Conservation (phyloP, 2,797 vertebrate genomes). For the Paratrypauchen microcephalus region DNA sequence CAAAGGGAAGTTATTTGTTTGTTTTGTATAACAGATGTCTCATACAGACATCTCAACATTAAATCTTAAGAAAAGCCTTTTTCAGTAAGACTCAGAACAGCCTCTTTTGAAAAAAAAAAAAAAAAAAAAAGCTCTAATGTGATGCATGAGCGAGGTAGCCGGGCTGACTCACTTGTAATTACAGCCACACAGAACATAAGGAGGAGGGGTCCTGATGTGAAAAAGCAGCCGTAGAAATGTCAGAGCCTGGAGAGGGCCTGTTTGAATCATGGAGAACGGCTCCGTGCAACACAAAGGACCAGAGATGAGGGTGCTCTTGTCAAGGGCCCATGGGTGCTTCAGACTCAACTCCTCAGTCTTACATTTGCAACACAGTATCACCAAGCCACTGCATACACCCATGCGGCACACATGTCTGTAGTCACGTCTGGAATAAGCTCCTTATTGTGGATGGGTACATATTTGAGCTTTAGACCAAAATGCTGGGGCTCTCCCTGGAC, state of each 20-base stretch:
- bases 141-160: conserved; percentile 52
- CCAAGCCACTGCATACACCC: conserved; percentile 5
- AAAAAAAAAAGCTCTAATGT: conserved; percentile 40
- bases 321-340: conserved; percentile 16
- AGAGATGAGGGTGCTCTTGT: conserved; percentile 14
- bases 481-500: conserved; percentile 4
- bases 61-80: conserved; percentile 28
- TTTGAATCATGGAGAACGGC: conserved; percentile 7
- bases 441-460: conserved; percentile 12
- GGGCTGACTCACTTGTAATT: conserved; percentile 66
- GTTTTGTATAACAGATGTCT: not conserved
- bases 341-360: conserved; percentile 3
- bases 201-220: conserved; percentile 17
- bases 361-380: not conserved
- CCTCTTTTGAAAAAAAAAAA: conserved; percentile 33
- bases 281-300: conserved; percentile 2
- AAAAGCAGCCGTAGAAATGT: conserved; percentile 21
- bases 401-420: conserved; percentile 1
- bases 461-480: conserved; percentile 13
- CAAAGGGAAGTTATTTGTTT: not conserved
- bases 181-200: conserved; percentile 50
- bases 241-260: conserved; percentile 1
- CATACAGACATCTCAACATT: not conserved
- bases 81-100: conserved; percentile 40
- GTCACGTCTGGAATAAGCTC: conserved; percentile 26